A percentile compares a stretch with the other conserved stretches of the same genome.
Conservation (phyloP, 2,797 vertebrate species). For the Sebastes hubbsi region DNA sequence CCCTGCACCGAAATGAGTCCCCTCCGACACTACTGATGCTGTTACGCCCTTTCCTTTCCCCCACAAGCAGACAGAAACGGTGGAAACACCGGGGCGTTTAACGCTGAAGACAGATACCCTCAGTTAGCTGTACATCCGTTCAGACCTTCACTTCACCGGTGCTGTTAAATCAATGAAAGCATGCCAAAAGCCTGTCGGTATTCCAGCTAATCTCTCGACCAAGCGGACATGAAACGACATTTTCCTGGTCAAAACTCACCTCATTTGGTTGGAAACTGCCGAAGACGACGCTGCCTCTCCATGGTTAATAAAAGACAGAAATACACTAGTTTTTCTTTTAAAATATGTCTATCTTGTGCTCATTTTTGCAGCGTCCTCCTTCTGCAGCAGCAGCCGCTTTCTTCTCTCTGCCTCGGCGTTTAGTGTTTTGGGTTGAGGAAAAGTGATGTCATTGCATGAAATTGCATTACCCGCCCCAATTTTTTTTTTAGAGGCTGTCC, state of each 20-base stretch:
- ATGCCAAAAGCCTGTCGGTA: conserved; percentile 14
- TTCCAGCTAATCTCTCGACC: conserved; percentile 3
- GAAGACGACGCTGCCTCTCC: not conserved
- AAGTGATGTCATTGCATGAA: conserved; percentile 86
- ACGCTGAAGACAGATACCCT: not conserved
- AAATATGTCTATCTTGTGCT: not conserved
- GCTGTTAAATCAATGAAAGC: conserved; percentile 30
- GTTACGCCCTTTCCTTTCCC: conserved; percentile 45
- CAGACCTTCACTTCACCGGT: not conserved
- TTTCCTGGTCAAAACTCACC: conserved; percentile 41
- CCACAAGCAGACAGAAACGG: not conserved
- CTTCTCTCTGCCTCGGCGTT: conserved; percentile 52
- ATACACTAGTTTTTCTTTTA: not conserved
- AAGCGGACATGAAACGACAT: not conserved
- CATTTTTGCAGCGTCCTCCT: conserved; percentile 30
- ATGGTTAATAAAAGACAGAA: not conserved
- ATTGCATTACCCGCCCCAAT: conserved; percentile 76
- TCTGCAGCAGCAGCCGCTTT: conserved; percentile 54
- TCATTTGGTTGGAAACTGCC: conserved; percentile 40
- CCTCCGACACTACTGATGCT: not conserved
- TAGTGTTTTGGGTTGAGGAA: conserved; percentile 79
- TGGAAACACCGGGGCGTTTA: not conserved
- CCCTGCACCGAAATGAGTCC: not conserved
- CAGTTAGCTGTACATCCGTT: not conserved
- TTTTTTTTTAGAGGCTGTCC: conserved; percentile 54